phyloP scores from a whole-genome alignment of 2,797 vertebrate species.

The Microchirus variegatus region DNA sequence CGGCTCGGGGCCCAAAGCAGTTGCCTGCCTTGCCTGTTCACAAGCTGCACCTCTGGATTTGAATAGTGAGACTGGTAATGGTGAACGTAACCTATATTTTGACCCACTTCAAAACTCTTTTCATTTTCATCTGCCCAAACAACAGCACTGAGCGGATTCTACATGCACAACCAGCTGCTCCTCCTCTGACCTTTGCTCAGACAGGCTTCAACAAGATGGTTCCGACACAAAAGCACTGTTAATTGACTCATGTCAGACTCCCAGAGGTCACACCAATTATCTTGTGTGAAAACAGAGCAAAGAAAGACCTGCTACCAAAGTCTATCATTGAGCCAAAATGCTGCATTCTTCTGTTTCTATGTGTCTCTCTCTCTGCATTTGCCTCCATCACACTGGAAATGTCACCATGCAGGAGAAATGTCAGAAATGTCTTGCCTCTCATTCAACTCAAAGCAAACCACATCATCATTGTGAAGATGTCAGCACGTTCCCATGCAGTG shows the following conservation, averaged over 20 bases:
- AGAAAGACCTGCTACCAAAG: conserved; percentile 33
- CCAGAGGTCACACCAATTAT: conserved; percentile 68
- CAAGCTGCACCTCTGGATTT: too few species aligned
- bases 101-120: conserved; percentile 12
- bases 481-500: conserved; percentile 10
- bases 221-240: conserved; percentile 56
- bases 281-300: conserved; percentile 35
- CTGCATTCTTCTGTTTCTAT: conserved; percentile 27
- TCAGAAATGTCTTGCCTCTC: conserved; percentile 51
- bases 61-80: neutral
- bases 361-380: conserved; percentile 22
- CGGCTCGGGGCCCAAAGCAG: too few species aligned
- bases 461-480: conserved; percentile 17
- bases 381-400: conserved; percentile 56
- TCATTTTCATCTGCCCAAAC: conserved; percentile 4
- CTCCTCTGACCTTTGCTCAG: conserved; percentile 62
- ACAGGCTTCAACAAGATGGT: conserved; percentile 42
- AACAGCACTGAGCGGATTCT: neutral
- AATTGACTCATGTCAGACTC: conserved; percentile 51
- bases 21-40: too few species aligned
- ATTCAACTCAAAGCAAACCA: conserved; percentile 28
- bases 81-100: neutral
- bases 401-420: conserved; percentile 55
- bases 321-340: conserved; percentile 16
- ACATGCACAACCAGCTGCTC: conserved; percentile 33